phyloP scores from a whole-genome alignment of 1,140 invertebrate species.

The Dendrolimus kikuchii region DNA sequence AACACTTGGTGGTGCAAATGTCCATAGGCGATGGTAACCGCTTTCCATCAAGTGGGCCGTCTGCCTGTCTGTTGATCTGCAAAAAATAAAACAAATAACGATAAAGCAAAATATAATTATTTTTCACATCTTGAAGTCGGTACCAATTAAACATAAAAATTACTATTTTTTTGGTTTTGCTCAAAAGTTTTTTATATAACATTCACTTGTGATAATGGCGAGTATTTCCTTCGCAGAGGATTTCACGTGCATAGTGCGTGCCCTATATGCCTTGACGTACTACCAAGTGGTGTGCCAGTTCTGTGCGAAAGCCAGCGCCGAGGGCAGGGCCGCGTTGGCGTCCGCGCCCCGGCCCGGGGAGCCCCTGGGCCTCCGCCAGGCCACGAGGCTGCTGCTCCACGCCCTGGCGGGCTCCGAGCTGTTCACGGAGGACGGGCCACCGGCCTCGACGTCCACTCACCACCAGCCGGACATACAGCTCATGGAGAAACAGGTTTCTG shows the following conservation, averaged over 20 bases:
- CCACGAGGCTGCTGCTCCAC: constrained; percentile 32
- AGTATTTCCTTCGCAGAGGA: constrained; percentile 76
- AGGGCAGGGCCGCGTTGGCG: constrained; percentile 17
- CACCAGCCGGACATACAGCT: constrained; percentile 17
- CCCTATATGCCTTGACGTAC: constrained; percentile 90
- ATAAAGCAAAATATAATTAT: too few species aligned
- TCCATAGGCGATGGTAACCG: too few species aligned
- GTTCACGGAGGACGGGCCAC: constrained; percentile 46
- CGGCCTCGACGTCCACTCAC: constrained; percentile 16
- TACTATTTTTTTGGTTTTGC: too few species aligned
- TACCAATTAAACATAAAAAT: too few species aligned
- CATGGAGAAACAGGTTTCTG: constrained; percentile 32
- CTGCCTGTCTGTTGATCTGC: too few species aligned
- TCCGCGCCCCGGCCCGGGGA: constrained; percentile 17
- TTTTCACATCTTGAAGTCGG: too few species aligned
- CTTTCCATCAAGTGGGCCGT: too few species aligned
- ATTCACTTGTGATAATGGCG: neutral
- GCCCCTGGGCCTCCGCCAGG: constrained; percentile 20
- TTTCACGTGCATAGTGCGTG: constrained; percentile 88
- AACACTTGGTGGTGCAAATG: too few species aligned
- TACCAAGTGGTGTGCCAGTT: constrained; percentile 87
- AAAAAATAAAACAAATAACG: too few species aligned
- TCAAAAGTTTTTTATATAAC: too few species aligned
- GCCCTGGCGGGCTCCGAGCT: constrained; percentile 40
- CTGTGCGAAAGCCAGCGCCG: constrained; percentile 34